These are phyloP conservation scores for Psammodynastes pulverulentus DNA, from an alignment of 2,113 vertebrate genomes.

Conservation along the genomic window DNA sequence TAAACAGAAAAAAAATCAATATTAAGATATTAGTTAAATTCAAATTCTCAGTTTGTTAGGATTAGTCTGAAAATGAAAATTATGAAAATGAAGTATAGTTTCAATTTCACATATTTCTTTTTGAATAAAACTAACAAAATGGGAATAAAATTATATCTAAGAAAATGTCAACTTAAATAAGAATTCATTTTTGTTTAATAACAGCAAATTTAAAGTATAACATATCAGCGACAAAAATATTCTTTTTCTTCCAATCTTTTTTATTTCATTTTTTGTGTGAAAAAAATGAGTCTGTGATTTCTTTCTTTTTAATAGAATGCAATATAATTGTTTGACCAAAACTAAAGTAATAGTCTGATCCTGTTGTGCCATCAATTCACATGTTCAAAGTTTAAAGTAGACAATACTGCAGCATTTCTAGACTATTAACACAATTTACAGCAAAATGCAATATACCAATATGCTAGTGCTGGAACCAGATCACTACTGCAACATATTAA, in stretches of 20 bases:
- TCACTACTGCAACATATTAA: neutral
- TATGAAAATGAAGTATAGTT: constrained; percentile 2
- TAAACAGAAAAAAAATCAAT: constrained; percentile 20
- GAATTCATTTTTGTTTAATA: neutral
- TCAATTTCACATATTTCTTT: neutral
- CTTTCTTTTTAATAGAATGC: neutral
- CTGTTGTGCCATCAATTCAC: neutral
- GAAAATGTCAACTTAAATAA: neutral
- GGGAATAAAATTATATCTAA: neutral
- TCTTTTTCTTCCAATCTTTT: neutral
- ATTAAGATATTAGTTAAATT: neutral
- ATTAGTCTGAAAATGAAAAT: neutral
- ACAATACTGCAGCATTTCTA: neutral
- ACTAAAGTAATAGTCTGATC: neutral
- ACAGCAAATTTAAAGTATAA: neutral
- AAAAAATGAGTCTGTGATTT: neutral
- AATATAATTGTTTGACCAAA: neutral
- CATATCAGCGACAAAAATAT: neutral
- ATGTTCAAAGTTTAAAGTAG: neutral
- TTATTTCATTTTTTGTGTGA: neutral
- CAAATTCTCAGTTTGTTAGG: neutral
- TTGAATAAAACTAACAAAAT: neutral
- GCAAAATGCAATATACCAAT: neutral
- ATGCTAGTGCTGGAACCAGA: neutral
- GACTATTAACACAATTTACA: neutral